phyloP scores from a whole-genome alignment of 2,797 vertebrate species.

The Amphiprion clarkii region DNA sequence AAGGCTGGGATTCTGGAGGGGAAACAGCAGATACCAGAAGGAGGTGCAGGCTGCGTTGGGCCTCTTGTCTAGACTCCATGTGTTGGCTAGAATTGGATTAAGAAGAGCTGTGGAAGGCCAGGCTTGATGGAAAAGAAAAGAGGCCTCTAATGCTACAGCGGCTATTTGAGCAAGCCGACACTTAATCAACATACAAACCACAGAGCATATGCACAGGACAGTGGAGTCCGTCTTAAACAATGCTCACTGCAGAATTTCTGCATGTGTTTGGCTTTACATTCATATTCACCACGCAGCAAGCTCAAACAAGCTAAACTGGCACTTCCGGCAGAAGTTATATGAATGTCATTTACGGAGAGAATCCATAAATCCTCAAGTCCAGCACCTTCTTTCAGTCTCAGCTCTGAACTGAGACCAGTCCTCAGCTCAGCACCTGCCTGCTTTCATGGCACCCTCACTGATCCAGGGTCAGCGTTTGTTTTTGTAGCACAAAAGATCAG shows the following conservation, averaged over 20 bases:
- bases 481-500: conserved; percentile 53
- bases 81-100: conserved; percentile 70
- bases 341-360: neutral
- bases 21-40: conserved; percentile 54
- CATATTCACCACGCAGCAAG: conserved; percentile 26
- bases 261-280: conserved; percentile 38
- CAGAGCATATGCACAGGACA: conserved; percentile 51
- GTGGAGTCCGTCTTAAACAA: conserved; percentile 50
- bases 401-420: conserved; percentile 26
- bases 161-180: conserved; percentile 62
- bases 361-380: conserved; percentile 20
- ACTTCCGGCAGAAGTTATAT: neutral
- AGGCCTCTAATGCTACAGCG: conserved; percentile 54
- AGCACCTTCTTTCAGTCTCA: neutral
- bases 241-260: conserved; percentile 33
- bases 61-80: conserved; percentile 76
- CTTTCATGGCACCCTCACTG: conserved; percentile 40
- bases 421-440: conserved; percentile 54
- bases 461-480: conserved; percentile 60
- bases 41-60: conserved; percentile 48
- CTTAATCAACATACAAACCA: conserved; percentile 69
- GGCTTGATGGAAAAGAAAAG: conserved; percentile 71
- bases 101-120: conserved; percentile 53
- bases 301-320: conserved; percentile 26
- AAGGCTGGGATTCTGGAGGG: conserved; percentile 26